phyloP scores from a whole-genome alignment of 2,888 invertebrate genomes.

The Quadroppia sp. region DNA sequence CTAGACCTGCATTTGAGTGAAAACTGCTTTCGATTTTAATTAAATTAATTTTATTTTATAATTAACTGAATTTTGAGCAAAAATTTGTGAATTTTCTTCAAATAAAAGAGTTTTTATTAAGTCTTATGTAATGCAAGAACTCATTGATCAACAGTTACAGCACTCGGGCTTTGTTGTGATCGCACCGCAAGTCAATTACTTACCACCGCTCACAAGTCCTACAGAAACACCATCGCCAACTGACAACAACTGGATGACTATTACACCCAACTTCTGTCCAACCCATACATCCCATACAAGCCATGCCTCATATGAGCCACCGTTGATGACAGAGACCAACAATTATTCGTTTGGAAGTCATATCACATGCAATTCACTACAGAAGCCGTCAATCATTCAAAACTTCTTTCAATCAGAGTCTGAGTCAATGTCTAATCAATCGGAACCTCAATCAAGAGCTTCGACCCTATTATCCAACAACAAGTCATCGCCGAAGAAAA shows the following conservation, averaged over 20 bases:
- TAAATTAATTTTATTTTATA: neutral
- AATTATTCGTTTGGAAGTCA: neutral
- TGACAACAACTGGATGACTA: slow-evolving; percentile 14
- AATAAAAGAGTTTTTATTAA: neutral
- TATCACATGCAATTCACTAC: neutral
- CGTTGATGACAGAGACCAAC: slow-evolving; percentile 11
- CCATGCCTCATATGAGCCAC: slow-evolving; percentile 20
- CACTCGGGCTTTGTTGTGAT: slow-evolving; percentile 31
- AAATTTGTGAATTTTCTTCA: slow-evolving; percentile 7
- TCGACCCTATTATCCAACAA: neutral
- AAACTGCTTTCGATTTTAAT: neutral
- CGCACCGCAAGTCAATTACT: slow-evolving; percentile 27
- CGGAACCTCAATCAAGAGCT: slow-evolving; percentile 7
- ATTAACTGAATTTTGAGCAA: slow-evolving; percentile 17
- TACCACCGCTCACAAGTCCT: slow-evolving; percentile 7
- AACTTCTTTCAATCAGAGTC: slow-evolving; percentile 28
- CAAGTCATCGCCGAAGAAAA: slow-evolving; percentile 16
- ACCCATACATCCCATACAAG: neutral
- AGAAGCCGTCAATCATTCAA: neutral
- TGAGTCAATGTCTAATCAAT: slow-evolving; percentile 33
- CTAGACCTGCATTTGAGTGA: slow-evolving; percentile 14
- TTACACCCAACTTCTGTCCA: slow-evolving; percentile 1
- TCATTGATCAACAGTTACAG: slow-evolving; percentile 14
- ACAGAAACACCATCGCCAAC: neutral
- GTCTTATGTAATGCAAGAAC: slow-evolving; percentile 12